Percentiles rank a stretch among this genome's conserved stretches.
phyloP scores from a whole-genome alignment of 2,113 vertebrate species.

The Lasiurus cinereus region DNA sequence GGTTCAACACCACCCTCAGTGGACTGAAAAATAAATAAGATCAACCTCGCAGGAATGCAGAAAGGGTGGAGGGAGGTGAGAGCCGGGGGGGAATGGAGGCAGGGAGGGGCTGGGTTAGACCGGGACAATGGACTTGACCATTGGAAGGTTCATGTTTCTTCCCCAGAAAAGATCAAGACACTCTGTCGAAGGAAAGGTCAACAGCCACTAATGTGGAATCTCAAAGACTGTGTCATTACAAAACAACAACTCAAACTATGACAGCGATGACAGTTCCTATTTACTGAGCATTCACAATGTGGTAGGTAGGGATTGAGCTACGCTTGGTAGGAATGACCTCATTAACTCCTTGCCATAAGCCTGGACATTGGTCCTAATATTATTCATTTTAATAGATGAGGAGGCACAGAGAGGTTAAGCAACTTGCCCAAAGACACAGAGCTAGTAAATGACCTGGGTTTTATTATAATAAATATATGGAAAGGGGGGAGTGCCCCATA shows the following conservation, averaged over 20 bases:
- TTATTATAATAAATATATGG: neutral
- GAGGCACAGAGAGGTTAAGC: constrained; percentile 6
- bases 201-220: neutral
- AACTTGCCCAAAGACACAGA: neutral
- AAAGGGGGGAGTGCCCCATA: neutral
- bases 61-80: constrained; percentile 71
- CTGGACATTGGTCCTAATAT: neutral
- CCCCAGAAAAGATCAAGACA: constrained; percentile 42
- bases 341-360: constrained; percentile 19
- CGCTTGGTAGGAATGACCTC: constrained; percentile 13
- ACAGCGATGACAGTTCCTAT: neutral
- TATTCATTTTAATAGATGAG: constrained; percentile 46
- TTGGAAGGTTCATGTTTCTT: constrained; percentile 36
- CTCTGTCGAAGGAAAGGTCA: constrained; percentile 6
- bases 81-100: constrained; percentile 9
- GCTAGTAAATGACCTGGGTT: neutral
- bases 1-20: constrained; percentile 79
- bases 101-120: constrained; percentile 45
- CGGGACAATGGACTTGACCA: constrained; percentile 50
- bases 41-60: constrained; percentile 67
- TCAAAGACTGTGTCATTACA: neutral
- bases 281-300: neutral
- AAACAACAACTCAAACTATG: constrained; percentile 5
- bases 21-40: constrained; percentile 79
- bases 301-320: constrained; percentile 15